Evolutionary conservation across 2,113 vertebrate genomes (phyloP).

Genomic region (Collichthys lucidus): DNA sequence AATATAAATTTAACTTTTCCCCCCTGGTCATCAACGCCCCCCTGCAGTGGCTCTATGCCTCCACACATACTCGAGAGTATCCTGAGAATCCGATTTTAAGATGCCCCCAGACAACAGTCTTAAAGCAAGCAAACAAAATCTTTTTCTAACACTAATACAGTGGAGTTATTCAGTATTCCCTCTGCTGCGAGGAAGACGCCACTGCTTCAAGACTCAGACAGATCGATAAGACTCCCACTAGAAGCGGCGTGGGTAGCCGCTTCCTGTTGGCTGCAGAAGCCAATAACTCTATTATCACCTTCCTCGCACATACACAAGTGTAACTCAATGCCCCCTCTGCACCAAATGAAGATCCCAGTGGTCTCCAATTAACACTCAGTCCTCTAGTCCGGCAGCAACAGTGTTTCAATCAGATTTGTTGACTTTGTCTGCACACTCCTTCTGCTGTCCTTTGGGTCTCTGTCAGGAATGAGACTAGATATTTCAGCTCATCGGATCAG

Average conservation of each 20-base stretch:
- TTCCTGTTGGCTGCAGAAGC: conserved; percentile 29
- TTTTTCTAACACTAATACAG: not conserved
- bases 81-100: not conserved
- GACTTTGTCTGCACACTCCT: not conserved
- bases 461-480: not conserved
- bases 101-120: not conserved
- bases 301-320: conserved; percentile 9
- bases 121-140: conserved; percentile 8
- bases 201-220: conserved; percentile 41
- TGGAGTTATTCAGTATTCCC: conserved; percentile 7
- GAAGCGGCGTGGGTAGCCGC: conserved; percentile 5
- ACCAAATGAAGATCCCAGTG: conserved; percentile 34
- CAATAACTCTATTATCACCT: conserved; percentile 44
- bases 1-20: too few relatives aligned
- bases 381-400: conserved; percentile 3
- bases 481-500: too few relatives aligned
- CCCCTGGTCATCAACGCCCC: too few relatives aligned
- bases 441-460: not conserved
- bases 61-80: not conserved
- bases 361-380: conserved; percentile 25
- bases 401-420: not conserved
- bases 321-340: conserved; percentile 19
- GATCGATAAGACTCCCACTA: conserved; percentile 59
- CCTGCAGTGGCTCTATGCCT: too few relatives aligned
- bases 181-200: not conserved